Conservation (phyloP, 64 coral and sea anemone species). For the Pocillopora damicornis region DNA sequence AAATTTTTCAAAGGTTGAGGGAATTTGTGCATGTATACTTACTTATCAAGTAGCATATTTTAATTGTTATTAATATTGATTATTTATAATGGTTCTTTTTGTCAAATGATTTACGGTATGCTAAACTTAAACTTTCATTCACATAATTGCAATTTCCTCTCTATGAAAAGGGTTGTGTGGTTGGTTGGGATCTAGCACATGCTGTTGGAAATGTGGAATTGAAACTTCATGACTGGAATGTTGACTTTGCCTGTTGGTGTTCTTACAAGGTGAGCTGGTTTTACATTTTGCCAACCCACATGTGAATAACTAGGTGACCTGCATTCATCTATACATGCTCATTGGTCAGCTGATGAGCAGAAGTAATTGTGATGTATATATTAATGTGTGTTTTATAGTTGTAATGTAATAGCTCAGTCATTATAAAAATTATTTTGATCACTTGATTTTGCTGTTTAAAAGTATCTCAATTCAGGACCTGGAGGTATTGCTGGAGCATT, state of each 20-base stretch:
- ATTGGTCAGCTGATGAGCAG: no score
- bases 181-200: conserved; percentile 93
- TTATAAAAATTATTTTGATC: not conserved
- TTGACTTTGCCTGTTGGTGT: conserved; percentile 99
- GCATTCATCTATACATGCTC: no score
- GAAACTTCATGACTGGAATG: conserved; percentile 87
- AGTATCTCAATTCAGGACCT: conserved; percentile 92
- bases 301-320: no score
- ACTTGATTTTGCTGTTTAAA: not conserved
- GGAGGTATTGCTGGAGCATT: conserved; percentile 85
- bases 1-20: no score
- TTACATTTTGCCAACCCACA: no score
- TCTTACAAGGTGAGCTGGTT: conserved; percentile 73
- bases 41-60: no score
- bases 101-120: not conserved
- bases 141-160: not conserved
- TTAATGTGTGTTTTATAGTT: no score
- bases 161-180: conserved; percentile 70
- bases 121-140: not conserved
- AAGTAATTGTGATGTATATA: no score
- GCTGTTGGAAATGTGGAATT: conserved; percentile 95
- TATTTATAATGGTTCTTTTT: not conserved
- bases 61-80: no score
- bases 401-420: no score
- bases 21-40: no score